Conservation (phyloP, 2,888 invertebrate species). For the Aelia acuminata region DNA sequence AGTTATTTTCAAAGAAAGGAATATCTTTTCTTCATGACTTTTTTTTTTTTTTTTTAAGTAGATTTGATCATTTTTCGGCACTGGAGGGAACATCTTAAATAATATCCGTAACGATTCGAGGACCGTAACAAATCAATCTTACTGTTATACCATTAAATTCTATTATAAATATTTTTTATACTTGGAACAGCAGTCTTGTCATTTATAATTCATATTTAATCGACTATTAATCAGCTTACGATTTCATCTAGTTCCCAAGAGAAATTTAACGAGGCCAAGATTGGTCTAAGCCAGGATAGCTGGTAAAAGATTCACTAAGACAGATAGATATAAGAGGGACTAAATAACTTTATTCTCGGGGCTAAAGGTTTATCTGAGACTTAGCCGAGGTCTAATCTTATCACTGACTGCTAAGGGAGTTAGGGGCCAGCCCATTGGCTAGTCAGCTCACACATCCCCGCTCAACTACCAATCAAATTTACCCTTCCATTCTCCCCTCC, state of each 20-base stretch:
- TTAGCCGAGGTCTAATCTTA: conserved; percentile 30
- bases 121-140: no score
- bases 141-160: no score
- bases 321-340: conserved; percentile 41
- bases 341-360: conserved; percentile 19
- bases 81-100: no score
- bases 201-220: no score
- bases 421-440: conserved; percentile 26
- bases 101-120: no score
- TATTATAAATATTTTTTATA: no score
- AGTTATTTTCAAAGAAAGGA: no score
- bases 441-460: conserved; percentile 41
- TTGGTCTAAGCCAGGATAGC: not conserved
- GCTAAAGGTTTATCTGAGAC: conserved; percentile 37
- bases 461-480: conserved; percentile 48
- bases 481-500: conserved; percentile 19
- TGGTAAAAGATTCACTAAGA: conserved; percentile 7
- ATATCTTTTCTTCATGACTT: no score
- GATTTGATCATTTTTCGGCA: no score
- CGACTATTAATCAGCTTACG: not conserved
- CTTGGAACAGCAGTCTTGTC: no score
- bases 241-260: not conserved
- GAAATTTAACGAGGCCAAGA: not conserved
- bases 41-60: no score
- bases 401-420: conserved; percentile 36